Evolutionary conservation across 2,113 vertebrate genomes (phyloP), one percentile per base, ranked within the genome.

Genomic region (Petrocephalus microphthalmus): DNA sequence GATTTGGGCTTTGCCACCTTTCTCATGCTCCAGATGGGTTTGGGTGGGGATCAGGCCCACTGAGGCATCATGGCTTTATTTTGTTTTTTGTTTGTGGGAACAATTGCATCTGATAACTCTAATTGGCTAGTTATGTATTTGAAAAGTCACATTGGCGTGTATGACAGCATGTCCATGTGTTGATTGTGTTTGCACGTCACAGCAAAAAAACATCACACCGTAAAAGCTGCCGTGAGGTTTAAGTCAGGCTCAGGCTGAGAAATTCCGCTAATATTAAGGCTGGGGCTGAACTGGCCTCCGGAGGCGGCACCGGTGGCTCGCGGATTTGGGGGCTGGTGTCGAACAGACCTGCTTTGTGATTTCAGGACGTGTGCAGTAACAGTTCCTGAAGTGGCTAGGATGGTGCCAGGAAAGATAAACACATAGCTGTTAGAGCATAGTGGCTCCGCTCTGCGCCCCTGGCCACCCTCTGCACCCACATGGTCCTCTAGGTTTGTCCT

Each of bases 371-470:
- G 78, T 10, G 37, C 71, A 54, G 19, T 19, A 82, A 51, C 19
- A 25, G 78, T 54, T 22, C 13, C 2, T 7, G 22, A 88, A 33
- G 87, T 17, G 7, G 42, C 33, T 53, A 53, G 89, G 52, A 87
- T 47, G 88, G 88, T 90, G 90, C 49, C 84, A 78, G 81, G 84
- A 88, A 71, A 89, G 89, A 91, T 89, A 90, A 45, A 52, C 88
- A 82, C 53, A 84, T 87, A 15, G 56, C 91, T 67, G 25, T 93
- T 91, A 92, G 91, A 90, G 89, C 87, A 74, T 90, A 89, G 89
- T 87, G 89, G 64, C 86, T 87, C 7, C 49, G 2, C 20, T 19
- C 88, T 57, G 60, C 71, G 2, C 5, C 71, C 87, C 53, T 88
- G 87, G 89, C 57, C 87, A 22, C 89, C 85, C 87, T 89, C 11